Base-by-base conservation (phyloP, 2,113 vertebrate genomes). In the Rhea americana region DNA sequence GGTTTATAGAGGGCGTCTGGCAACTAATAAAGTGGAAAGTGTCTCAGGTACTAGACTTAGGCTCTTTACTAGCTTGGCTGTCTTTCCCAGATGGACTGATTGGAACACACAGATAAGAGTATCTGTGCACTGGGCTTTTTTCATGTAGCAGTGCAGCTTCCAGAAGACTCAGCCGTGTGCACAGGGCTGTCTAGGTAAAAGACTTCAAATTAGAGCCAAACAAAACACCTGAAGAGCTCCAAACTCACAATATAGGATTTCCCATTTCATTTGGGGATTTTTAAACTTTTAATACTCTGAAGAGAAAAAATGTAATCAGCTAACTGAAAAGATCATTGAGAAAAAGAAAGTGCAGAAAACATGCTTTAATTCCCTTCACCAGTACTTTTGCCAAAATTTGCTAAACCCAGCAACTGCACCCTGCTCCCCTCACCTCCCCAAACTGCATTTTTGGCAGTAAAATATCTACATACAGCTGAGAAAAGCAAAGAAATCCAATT, bases 1-100 rank as follows among this genome's bases (percentile, higher is more conserved):
- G 87, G 91, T 93, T 95, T 90, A 82, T 10, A 58, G 93, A 87
- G 86, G 65, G 37, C 1, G 19, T 53, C 89, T 94, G 84, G 88
- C 82, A 88, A 47, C 93, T 68, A 55, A 76, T 93, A 96, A 93
- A 87, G 30, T 30, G 35, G 62, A n/a, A 83, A 93, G 76, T 63
- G 85, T 48, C 91, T 15, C 51, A 18, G 25, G 67, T 10, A 11
- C 73, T 51, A 6, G 12, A 76, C 71, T 77, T 11, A 8, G 4
- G 82, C 61, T 45, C 82, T 51, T n/a, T 26, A 56, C 48, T 24
- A 16, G 47, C 28, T 15, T 12, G 8, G 41, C 51, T 17, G 51
- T 51, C 77, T 61, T 47, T 62, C 63, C 32, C 1, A 22, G 8
- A 25, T 0, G 9, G 26, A 8, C 24, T 0, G 56, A 48, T 3